phyloP scores from a whole-genome alignment of 2,797 vertebrate genomes.

The Psittacula derbiana region DNA sequence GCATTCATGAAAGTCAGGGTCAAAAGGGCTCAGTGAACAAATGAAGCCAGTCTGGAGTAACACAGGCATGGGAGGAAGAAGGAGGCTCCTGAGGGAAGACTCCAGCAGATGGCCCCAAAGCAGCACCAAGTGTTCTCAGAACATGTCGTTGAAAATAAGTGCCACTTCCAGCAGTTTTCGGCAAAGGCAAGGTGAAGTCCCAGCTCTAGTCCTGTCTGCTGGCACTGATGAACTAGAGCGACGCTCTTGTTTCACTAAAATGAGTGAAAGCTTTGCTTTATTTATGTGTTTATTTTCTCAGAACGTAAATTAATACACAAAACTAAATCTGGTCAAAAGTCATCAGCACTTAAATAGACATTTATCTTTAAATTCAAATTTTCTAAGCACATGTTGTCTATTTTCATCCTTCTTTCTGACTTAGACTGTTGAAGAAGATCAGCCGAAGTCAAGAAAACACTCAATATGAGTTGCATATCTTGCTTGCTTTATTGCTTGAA shows the following conservation, averaged over 20 bases:
- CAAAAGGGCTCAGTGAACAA: neutral
- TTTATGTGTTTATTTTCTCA: neutral
- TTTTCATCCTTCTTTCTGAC: neutral
- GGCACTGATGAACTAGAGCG: neutral
- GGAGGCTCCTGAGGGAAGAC: neutral
- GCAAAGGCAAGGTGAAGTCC: neutral
- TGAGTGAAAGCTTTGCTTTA: neutral
- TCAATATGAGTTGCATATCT: no score
- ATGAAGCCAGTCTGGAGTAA: neutral
- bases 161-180: neutral
- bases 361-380: neutral
- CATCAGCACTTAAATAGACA: accelerated
- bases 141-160: accelerated
- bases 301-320: neutral
- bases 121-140: neutral
- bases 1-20: accelerated
- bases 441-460: no score
- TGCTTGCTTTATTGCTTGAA: no score
- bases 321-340: neutral
- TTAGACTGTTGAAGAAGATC: neutral
- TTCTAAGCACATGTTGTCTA: neutral
- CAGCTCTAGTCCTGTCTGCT: neutral
- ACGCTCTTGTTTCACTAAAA: neutral
- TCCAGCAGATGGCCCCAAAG: slow-evolving; percentile 62
- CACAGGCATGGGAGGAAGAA: neutral